phyloP scores from a whole-genome alignment of 2,113 vertebrate genomes.

The Helogale parvula region DNA sequence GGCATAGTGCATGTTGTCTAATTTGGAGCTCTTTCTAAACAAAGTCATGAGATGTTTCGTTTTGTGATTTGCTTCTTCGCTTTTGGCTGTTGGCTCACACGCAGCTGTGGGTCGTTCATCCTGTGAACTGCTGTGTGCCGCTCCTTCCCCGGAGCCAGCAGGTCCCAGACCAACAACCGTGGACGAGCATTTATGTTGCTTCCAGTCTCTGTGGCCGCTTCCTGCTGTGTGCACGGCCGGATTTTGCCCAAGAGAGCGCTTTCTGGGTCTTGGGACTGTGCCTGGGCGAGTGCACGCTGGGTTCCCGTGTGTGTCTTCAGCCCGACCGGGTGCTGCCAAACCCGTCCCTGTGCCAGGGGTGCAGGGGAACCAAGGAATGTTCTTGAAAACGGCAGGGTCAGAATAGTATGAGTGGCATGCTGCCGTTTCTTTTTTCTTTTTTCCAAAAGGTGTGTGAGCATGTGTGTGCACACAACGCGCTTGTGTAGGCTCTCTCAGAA shows the following conservation, averaged over 20 bases:
- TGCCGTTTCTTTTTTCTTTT: neutral
- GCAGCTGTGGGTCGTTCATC: fast-evolving
- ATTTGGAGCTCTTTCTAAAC: neutral
- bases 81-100: fast-evolving
- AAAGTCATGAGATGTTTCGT: neutral
- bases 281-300: neutral
- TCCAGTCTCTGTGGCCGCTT: neutral
- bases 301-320: neutral
- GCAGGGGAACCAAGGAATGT: neutral
- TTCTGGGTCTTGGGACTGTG: neutral
- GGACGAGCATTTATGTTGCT: neutral
- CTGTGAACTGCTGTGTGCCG: neutral
- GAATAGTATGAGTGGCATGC: fast-evolving
- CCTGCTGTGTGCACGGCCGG: neutral
- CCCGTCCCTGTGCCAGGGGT: neutral
- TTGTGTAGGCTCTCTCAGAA: neutral
- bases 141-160: fast-evolving
- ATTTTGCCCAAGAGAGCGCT: neutral
- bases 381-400: neutral
- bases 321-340: neutral
- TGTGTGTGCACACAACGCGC: fast-evolving
- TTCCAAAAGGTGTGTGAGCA: neutral
- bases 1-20: neutral
- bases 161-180: fast-evolving
- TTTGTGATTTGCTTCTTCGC: neutral